Evolutionary conservation across 2,113 vertebrate species (phyloP), one percentile per base, ranked within the genome.

Genomic region (Myotis davidii): DNA sequence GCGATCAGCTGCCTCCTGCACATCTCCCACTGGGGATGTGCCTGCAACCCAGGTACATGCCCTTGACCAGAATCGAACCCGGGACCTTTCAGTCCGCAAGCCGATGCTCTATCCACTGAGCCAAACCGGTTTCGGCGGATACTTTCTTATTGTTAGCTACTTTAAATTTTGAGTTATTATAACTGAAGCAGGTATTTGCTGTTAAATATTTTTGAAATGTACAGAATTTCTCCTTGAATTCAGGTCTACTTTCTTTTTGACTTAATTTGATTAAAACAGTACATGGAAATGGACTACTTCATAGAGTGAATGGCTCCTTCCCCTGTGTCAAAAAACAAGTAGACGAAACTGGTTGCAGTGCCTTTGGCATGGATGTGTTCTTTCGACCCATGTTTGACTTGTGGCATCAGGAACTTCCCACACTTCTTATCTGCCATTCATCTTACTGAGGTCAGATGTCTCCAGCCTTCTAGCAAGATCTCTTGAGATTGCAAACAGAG

Each of bases 191-290:
- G 29, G 0, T 78, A 48, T 74, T 92, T 34, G 20, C 50, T 82
- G 3, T 70, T 17, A 88, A 72, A 67, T 86, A 23, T 29, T 64
- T 87, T 42, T 74, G 0, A 48, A 79, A 56, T 64, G 27, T 21
- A 10, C n/a, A 64, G 16, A 70, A 74, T 85, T 86, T 85, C 23
- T 64, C 94, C n/a, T 52, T 79, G 29, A 83, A 88, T 54, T 79
- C 29, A 64, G 1, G 2, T 29, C 29, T 18, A 39, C 14, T 52
- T 69, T 73, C 64, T 70, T 76, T 56, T 88, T 61, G 20, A 20
- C 16, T 81, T 29, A 59, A 21, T 88, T 54, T 64, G 61, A 9
- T 52, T 76, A 88, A 69, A 92, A 34, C 25, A 25, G 9, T 20
- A 3, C 4, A 16, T 34, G 8, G 50, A 48, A 9, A 54, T 25